Base-by-base conservation (phyloP, 1,140 invertebrate genomes). In the Globodera rostochiensis region DNA sequence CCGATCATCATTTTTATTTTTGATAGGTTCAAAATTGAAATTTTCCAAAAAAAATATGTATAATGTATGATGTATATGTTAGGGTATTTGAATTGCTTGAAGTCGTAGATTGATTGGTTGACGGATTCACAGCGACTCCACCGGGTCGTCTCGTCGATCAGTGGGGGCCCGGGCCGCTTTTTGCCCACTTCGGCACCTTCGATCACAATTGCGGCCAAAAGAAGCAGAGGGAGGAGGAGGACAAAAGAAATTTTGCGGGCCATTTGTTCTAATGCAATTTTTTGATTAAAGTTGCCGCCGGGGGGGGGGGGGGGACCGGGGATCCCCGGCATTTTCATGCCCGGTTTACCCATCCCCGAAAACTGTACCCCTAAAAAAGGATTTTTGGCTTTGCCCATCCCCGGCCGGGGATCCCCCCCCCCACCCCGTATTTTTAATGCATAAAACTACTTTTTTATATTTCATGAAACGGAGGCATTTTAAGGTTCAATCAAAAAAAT, bases 51-150 rank as follows among this genome's bases (percentile, higher is more conserved):
- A 9, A 87, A 67, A 21, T 81, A 66, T 13, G 21, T 13, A 66
- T 21, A 66, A 66, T 66, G 60, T 15, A n/a, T 64, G 2, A 13
- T 64, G 60, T 66, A 15, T 21, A 66, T 66, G 13, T 21, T 66
- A 15, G 60, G 60, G 60, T 15, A 66, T 15, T 66, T 21, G 60
- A 13, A 21, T 66, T 66, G 70, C n/a, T 60, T 82, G 57, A 86
- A 84, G 66, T 84, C 83, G 84, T 84, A 84, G 79, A 84, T 85
- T 11, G 82, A 80, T 45, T 82, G 79, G 64, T 85, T 86, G 25
- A 80, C 82, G 36, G 79, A 45, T 25, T 15, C 36, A 74, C 83
- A 84, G 57, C 82, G 64, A 64, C 46, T 82, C 83, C 83, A 84
- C 13, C 83, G 81, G 36, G 82, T 85, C 13, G 81, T 82, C 57